Evolutionary conservation across 2,113 vertebrate species (phyloP).

Genomic region (Galeopterus variegatus): DNA sequence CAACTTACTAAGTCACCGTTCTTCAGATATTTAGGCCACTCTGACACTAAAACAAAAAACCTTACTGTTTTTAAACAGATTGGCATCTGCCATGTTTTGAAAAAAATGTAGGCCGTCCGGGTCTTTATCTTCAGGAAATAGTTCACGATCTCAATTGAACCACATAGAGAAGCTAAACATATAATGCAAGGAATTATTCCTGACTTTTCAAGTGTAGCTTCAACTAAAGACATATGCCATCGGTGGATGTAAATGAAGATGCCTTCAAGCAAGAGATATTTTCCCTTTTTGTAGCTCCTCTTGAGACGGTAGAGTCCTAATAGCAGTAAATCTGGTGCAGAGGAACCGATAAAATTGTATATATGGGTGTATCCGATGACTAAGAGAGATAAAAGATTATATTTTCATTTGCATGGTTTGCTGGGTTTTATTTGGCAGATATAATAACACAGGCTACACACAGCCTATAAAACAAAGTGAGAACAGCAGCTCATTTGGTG

Average conservation of each 20-base stretch:
- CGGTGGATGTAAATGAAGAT: conserved; percentile 51
- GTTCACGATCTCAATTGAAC: conserved; percentile 23
- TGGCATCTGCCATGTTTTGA: conserved; percentile 53
- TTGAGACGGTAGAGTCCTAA: conserved; percentile 26
- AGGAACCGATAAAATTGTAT: conserved; percentile 74
- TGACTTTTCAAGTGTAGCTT: conserved; percentile 39
- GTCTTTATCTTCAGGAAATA: conserved; percentile 47
- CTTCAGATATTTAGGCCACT: not conserved
- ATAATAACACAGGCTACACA: conserved; percentile 87
- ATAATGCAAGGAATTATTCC: conserved; percentile 60
- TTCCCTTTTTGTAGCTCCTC: not conserved
- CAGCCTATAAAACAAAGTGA: conserved; percentile 91
- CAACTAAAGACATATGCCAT: not conserved
- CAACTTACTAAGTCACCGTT: not conserved
- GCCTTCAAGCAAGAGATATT: not conserved
- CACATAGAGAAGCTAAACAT: conserved; percentile 54
- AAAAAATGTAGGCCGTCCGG: not conserved
- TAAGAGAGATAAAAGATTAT: conserved; percentile 86
- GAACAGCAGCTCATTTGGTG: conserved; percentile 90
- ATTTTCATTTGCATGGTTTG: conserved; percentile 91
- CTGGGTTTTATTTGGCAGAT: conserved; percentile 91
- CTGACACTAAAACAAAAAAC: conserved; percentile 11
- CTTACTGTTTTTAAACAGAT: conserved; percentile 68
- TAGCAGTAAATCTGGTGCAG: conserved; percentile 53
- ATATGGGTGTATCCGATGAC: conserved; percentile 80